Conservation (phyloP, 2,113 vertebrate genomes). For the Hiodon tergisus region DNA sequence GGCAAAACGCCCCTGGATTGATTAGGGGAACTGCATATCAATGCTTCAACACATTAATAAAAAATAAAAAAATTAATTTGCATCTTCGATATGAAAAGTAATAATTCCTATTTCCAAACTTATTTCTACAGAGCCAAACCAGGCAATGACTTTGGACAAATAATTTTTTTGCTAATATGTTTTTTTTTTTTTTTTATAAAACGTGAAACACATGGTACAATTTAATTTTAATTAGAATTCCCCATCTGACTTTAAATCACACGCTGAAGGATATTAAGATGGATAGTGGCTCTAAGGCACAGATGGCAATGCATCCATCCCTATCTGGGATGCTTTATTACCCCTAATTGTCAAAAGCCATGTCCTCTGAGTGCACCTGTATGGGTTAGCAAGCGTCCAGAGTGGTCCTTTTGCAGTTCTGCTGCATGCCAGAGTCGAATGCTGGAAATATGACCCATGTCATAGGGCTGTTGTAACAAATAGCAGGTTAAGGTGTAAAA, state of each 20-base stretch:
- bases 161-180: neutral
- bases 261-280: slow-evolving; percentile 36
- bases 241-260: slow-evolving; percentile 33
- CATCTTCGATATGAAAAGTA: too few species aligned
- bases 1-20: too few species aligned
- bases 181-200: slow-evolving; percentile 14
- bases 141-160: too few species aligned
- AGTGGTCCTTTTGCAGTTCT: neutral
- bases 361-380: neutral
- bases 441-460: neutral
- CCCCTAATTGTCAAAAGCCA: slow-evolving; percentile 27
- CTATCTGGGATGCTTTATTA: slow-evolving; percentile 43
- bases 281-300: slow-evolving; percentile 33
- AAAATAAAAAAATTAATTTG: too few species aligned
- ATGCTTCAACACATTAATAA: too few species aligned
- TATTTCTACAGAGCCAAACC: too few species aligned
- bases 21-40: too few species aligned
- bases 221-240: slow-evolving; percentile 44
- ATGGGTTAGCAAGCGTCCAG: neutral
- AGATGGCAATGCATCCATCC: slow-evolving; percentile 40
- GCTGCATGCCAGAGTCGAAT: neutral
- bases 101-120: too few species aligned
- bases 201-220: slow-evolving; percentile 26
- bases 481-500: slow-evolving; percentile 30
- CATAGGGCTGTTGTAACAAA: slow-evolving; percentile 41